Base-by-base conservation (phyloP, 1,140 invertebrate genomes). In the Leptinotarsa texana region DNA sequence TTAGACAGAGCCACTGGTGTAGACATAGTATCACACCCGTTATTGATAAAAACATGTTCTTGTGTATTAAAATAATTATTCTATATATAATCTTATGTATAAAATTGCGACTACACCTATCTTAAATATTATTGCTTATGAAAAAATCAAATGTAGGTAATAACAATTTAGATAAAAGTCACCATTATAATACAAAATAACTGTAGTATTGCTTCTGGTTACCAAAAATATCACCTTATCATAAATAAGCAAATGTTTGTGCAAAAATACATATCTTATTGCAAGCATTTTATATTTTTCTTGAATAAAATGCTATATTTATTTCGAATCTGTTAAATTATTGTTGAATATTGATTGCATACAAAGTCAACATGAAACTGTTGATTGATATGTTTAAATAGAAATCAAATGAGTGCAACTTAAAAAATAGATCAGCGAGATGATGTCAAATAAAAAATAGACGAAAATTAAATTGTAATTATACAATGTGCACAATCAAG, bases 181-280 rank as follows among this genome's bases (percentile, higher is more conserved):
- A 63, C n/a, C 47, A 62, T 65, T 66, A 51, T 68, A 68, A 72
- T 68, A 77, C 72, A 76, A 79, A 81, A 80, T 74, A 77, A 76
- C 72, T 74, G 69, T 75, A 79, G 77, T 82, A 82, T 82, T 82
- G 81, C 81, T 82, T 82, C 80, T 79, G 76, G 81, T 82, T 82
- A 78, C 78, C 77, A 81, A 82, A 82, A 82, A 82, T 82, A 82
- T 82, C 81, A 82, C 81, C 80, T 69, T 70, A 69, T 63, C 72
- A 71, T 74, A 73, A 79, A 79, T 65, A 79, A 79, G 76, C 76
- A 72, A 69, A 73, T 76, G 74, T 78, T 74, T 74, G 77, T 80
- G 78, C 78, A 80, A 80, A 80, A 80, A 80, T 80, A 80, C 78
- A 62, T 79, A 78, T 79, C 72, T 79, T 80, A 76, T 77, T 80